Conservation (phyloP, 2,113 vertebrate species). For the Paradoxurus hermaphroditus region DNA sequence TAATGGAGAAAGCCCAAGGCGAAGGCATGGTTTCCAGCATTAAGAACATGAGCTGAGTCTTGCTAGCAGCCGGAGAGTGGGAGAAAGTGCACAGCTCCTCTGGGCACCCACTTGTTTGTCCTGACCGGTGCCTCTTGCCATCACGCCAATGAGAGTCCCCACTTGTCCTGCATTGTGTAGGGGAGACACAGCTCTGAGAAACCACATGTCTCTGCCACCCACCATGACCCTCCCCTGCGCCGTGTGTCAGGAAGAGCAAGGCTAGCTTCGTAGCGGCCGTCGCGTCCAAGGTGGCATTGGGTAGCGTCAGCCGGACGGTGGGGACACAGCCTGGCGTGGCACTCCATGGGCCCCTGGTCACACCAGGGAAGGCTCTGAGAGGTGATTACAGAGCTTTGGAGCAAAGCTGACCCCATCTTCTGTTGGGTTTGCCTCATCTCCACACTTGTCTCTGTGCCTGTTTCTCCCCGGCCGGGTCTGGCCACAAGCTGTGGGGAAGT, state of each 20-base stretch:
- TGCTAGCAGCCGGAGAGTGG: not conserved
- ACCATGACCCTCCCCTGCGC: fast-evolving
- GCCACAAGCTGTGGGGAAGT: not conserved
- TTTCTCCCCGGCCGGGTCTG: not conserved
- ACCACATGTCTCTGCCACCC: fast-evolving
- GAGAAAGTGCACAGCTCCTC: not conserved
- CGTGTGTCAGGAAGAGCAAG: not conserved
- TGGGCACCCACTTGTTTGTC: not conserved
- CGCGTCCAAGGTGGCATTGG: not conserved
- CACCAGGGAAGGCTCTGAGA: not conserved
- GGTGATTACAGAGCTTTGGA: not conserved
- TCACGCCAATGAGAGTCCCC: not conserved
- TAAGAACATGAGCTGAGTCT: not conserved
- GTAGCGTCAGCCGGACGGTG: not conserved
- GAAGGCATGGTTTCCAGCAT: slow-evolving; percentile 18
- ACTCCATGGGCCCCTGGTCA: not conserved
- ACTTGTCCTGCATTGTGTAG: not conserved
- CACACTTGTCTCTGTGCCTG: fast-evolving
- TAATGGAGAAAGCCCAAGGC: slow-evolving; percentile 41
- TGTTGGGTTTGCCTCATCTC: not conserved
- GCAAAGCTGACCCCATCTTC: not conserved
- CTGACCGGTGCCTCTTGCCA: not conserved
- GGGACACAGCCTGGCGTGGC: too few relatives aligned
- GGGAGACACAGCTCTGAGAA: not conserved
- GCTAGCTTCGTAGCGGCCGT: not conserved